Conservation (phyloP, 2,888 invertebrate species). For the Chrysotoxum bicinctum region DNA sequence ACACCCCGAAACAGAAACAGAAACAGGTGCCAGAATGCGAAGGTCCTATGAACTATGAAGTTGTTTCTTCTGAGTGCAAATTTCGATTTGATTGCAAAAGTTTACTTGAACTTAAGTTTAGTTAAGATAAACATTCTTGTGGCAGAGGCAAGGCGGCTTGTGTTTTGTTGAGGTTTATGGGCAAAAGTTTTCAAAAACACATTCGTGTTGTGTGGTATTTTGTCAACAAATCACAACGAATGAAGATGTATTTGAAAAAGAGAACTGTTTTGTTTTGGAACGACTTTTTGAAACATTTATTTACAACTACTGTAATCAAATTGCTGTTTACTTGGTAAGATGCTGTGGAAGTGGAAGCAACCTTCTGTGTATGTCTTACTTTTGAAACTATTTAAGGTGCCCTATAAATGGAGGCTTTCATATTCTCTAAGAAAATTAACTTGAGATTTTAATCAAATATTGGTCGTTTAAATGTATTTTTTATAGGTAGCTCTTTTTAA, state of each 20-base stretch:
- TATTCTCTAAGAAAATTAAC: too few relatives aligned
- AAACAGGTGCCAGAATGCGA: conserved; percentile 38
- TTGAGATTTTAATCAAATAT: too few relatives aligned
- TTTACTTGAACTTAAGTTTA: conserved; percentile 61
- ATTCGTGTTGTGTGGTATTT: conserved; percentile 18
- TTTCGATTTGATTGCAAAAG: conserved; percentile 71
- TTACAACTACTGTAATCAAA: neutral
- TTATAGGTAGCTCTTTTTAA: too few relatives aligned
- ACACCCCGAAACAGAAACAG: neutral
- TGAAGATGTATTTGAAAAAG: neutral
- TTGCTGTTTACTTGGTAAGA: neutral
- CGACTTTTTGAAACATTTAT: neutral
- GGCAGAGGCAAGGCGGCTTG: conserved; percentile 24
- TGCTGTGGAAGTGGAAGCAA: neutral
- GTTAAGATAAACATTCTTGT: conserved; percentile 56
- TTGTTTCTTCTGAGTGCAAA: conserved; percentile 63
- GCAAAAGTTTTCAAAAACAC: conserved; percentile 1
- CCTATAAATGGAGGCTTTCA: too few relatives aligned
- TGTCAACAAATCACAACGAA: conserved; percentile 5
- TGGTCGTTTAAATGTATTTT: too few relatives aligned
- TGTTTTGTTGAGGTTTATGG: conserved; percentile 14
- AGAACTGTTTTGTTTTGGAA: neutral
- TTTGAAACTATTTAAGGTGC: neutral
- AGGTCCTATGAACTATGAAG: conserved; percentile 36
- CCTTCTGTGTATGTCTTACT: neutral